Evolutionary conservation across 2,113 vertebrate species (phyloP), one percentile per base, ranked within the genome.

Genomic region (Ginglymostoma cirratum): DNA sequence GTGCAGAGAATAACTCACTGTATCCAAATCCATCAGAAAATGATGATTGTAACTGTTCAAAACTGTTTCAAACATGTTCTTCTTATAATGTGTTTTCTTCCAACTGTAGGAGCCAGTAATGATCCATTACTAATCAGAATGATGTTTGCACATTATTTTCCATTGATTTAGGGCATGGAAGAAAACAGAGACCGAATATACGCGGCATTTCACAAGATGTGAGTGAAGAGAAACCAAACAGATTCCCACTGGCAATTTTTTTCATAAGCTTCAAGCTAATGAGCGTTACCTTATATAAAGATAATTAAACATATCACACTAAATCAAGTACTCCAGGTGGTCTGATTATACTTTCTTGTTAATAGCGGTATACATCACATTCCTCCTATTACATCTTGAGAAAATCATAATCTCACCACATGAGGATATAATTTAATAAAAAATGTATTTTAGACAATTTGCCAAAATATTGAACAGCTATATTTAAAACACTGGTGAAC

Each of bases 331-430:
- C 61, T 66, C 61, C 61, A 66, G 61, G 61, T 38, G n/a, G 89
- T 67, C 89, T 34, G 14, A 93, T 19, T 19, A 10, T 34, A 93
- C 2, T 34, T 23, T 93, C 23, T 5, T 24, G 34, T 65, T 93
- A 66, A 38, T 66, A 23, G 61, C 19, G 34, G 19, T 19, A 66
- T 38, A 38, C 66, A 67, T 93, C 89, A 93, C 34, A 52, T 67
- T 67, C 65, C 66, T 61, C 48, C 87, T 10, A 23, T 23, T 6
- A 93, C 15, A 93, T 38, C 61, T 66, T 5, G 5, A 23, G 61
- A 61, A 93, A 92, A 92, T 93, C n/a, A 93, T 23, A 93, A 93
- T 93, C 61, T 93, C 61, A 93, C 23, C 19, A 5, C 89, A 93
- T n/a, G 66, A 67, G 17, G 55, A 19, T 66, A 23, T 38, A 23